Percentiles rank a stretch among this genome's conserved stretches.
These are phyloP conservation scores for Myotis lucifugus DNA, from an alignment of 2,113 vertebrate species.

Conservation along the genomic window DNA sequence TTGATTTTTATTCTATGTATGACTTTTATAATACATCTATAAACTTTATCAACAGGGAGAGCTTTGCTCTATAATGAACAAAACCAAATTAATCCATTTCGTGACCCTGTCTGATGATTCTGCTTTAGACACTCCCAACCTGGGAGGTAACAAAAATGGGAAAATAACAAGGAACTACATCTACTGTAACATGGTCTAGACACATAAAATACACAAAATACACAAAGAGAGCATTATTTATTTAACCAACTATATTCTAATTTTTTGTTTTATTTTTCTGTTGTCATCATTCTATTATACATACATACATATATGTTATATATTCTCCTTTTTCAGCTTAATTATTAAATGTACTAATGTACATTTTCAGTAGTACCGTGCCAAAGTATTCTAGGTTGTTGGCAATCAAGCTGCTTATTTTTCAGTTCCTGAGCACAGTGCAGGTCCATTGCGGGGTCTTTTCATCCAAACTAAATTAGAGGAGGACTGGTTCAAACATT, in stretches of 20 bases:
- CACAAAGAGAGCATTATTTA: constrained; percentile 13
- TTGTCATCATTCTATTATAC: neutral
- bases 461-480: neutral
- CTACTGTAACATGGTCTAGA: neutral
- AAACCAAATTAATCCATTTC: neutral
- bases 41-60: neutral
- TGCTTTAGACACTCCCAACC: neutral
- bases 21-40: neutral
- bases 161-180: constrained; percentile 8
- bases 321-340: constrained; percentile 35
- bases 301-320: neutral
- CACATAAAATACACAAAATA: neutral
- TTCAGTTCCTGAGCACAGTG: constrained; percentile 1
- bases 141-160: neutral
- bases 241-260: neutral
- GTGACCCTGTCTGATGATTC: neutral
- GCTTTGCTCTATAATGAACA: neutral
- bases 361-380: constrained; percentile 13
- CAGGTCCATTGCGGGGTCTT: neutral
- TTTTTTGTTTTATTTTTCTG: constrained; percentile 10
- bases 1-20: constrained; percentile 5
- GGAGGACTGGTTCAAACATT: constrained; percentile 1
- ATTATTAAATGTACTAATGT: constrained; percentile 10
- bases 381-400: neutral
- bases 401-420: neutral